Base-by-base conservation (phyloP, 1,140 invertebrate species). In the Drosophila ficusphila region DNA sequence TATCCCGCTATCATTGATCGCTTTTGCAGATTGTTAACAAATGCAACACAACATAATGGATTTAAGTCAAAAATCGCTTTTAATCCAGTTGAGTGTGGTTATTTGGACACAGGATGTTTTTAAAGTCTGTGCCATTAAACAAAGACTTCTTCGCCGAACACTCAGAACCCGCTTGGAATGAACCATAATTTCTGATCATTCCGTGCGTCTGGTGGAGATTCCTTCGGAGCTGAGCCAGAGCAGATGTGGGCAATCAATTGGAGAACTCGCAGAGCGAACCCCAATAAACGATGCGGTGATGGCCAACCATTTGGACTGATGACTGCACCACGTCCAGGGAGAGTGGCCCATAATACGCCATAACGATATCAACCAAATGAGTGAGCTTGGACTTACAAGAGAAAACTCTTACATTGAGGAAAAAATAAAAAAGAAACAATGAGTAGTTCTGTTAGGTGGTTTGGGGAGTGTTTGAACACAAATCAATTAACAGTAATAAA, bases 361-460 rank as follows among this genome's bases (percentile, higher is more conserved):
- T 85, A 85, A 85, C 76, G 75, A 83, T 83, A 82, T 78, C 68
- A 73, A 46, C 56, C 54, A 76, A 81, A 76, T 81, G 60, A 73
- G 52, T 64, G 41, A 51, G 56, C 21, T 51, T 42, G n/a, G 18
- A 25, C 39, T 12, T 41, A 60, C 19, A 60, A 33, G n/a, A 12
- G 14, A 60, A 3, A 18, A 11, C 11, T 38, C 7, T 29, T 60
- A 60, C 61, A 62, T 23, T 29, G 39, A 46, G 39, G 7, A 16
- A 21, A 64, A 57, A 16, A n/a, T 12, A 52, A 16, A 25, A 16
- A 8, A 4, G 23, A 5, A 23, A 23, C 5, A n/a, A n/a, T n/a
- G n/a, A n/a, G n/a, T n/a, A n/a, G n/a, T n/a, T n/a, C n/a, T n/a
- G n/a, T n/a, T n/a, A n/a, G n/a, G n/a, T n/a, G n/a, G n/a, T n/a